Evolutionary conservation across 2,888 invertebrate genomes (phyloP).

Genomic region (Leucoma salicis): DNA sequence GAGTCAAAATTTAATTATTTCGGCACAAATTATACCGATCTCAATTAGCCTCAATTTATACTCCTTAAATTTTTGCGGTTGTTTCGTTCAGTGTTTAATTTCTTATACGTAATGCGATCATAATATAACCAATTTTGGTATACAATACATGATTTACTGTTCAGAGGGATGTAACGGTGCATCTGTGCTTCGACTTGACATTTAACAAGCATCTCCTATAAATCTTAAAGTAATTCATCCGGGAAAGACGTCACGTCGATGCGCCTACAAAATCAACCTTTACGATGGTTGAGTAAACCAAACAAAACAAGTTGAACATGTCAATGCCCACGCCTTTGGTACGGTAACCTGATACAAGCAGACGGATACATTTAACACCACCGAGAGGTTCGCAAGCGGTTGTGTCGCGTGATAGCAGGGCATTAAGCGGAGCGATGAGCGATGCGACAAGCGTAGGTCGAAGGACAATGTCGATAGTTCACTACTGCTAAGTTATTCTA

Average conservation of each 20-base stretch:
- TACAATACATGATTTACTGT: slow-evolving; percentile 35
- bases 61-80: slow-evolving; percentile 20
- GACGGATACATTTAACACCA: slow-evolving; percentile 79
- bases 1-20: slow-evolving; percentile 39
- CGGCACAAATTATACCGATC: slow-evolving; percentile 29
- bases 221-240: slow-evolving; percentile 65
- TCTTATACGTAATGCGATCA: slow-evolving; percentile 11
- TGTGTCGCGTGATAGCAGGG: slow-evolving; percentile 45
- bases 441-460: slow-evolving; percentile 44
- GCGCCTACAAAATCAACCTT: slow-evolving; percentile 77
- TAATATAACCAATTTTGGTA: slow-evolving; percentile 26
- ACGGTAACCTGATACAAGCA: slow-evolving; percentile 77
- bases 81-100: slow-evolving; percentile 21
- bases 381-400: slow-evolving; percentile 58
- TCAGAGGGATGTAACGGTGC: slow-evolving; percentile 37
- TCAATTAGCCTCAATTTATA: slow-evolving; percentile 35
- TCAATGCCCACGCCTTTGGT: slow-evolving; percentile 81
- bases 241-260: slow-evolving; percentile 68
- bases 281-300: slow-evolving; percentile 70
- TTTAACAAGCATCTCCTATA: slow-evolving; percentile 63
- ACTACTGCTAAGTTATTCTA: slow-evolving; percentile 50
- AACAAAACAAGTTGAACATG: slow-evolving; percentile 79
- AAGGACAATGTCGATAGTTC: slow-evolving; percentile 49
- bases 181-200: slow-evolving; percentile 44
- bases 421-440: slow-evolving; percentile 59